Evolutionary conservation across 2,888 invertebrate species (phyloP).

Genomic region (Hecatera dysodea): DNA sequence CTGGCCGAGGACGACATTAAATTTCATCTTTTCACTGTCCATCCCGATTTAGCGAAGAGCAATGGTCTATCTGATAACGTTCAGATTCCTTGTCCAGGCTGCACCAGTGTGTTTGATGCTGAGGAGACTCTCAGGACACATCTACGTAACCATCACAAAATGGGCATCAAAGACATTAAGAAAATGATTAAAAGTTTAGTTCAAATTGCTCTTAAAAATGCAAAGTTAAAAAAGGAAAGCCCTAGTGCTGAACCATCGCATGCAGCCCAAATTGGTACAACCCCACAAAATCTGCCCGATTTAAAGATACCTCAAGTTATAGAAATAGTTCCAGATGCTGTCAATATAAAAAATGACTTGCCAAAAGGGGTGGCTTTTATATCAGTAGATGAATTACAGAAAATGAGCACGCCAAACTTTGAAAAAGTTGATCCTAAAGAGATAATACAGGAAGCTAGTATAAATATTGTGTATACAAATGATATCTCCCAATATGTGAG

Average conservation of each 20-base stretch:
- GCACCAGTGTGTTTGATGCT: slow-evolving; percentile 92
- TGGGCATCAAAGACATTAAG: slow-evolving; percentile 91
- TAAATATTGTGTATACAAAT: slow-evolving; percentile 87
- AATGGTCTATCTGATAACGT: slow-evolving; percentile 89
- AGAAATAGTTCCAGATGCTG: slow-evolving; percentile 85
- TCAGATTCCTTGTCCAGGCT: slow-evolving; percentile 92
- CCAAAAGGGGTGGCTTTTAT: slow-evolving; percentile 87
- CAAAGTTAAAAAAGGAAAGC: slow-evolving; percentile 84
- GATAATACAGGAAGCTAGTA: slow-evolving; percentile 88
- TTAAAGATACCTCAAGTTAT: slow-evolving; percentile 87
- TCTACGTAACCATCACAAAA: slow-evolving; percentile 93
- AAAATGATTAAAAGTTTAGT: slow-evolving; percentile 91
- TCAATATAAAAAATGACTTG: slow-evolving; percentile 76
- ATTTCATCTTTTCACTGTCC: slow-evolving; percentile 88
- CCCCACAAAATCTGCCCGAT: slow-evolving; percentile 73
- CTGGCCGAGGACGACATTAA: slow-evolving; percentile 89
- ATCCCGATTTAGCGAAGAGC: slow-evolving; percentile 87
- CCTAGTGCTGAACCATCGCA: slow-evolving; percentile 65
- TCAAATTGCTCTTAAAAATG: slow-evolving; percentile 85
- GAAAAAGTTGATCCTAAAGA: slow-evolving; percentile 88
- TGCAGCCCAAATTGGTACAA: slow-evolving; percentile 54
- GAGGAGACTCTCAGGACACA: slow-evolving; percentile 92
- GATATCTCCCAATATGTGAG: slow-evolving; percentile 83
- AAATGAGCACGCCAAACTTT: slow-evolving; percentile 88
- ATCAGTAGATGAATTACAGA: slow-evolving; percentile 86